Conservation (phyloP, 2,888 invertebrate genomes). For the Pollenia labialis region DNA sequence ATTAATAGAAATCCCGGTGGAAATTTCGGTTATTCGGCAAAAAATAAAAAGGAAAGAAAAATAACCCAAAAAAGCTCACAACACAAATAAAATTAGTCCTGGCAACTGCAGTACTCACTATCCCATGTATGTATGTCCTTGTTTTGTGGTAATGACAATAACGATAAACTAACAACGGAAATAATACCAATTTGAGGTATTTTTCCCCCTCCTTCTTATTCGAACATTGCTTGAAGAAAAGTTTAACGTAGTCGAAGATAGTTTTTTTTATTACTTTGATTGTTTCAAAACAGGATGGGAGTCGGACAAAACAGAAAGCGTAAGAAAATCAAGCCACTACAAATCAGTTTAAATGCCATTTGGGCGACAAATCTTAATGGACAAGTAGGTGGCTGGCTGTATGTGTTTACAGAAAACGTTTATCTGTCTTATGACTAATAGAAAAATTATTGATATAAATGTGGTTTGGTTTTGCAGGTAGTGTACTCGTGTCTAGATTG, state of each 20-base stretch:
- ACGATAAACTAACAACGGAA: conserved; percentile 50
- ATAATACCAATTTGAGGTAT: conserved; percentile 52
- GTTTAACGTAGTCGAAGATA: background rate
- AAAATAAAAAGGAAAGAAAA: conserved; percentile 1
- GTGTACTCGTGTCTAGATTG: too few species aligned
- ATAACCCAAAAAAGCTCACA: conserved; percentile 3
- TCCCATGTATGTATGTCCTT: background rate
- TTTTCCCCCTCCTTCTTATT: background rate
- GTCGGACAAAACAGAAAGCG: background rate
- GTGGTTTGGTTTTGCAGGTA: too few species aligned
- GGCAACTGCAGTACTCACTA: conserved; percentile 33
- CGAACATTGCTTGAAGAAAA: background rate
- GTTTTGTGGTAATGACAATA: conserved; percentile 47
- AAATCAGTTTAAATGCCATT: conserved; percentile 38
- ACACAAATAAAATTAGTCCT: conserved; percentile 51
- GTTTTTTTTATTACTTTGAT: background rate
- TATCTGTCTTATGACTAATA: background rate
- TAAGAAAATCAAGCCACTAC: conserved; percentile 17
- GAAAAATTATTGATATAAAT: background rate
- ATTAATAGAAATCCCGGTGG: conserved; percentile 29
- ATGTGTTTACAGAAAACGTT: background rate
- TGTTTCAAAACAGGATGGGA: background rate
- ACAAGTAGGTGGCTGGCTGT: background rate
- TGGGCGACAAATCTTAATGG: background rate
- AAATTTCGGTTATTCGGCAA: conserved; percentile 27